phyloP scores from a whole-genome alignment of 2,797 vertebrate species.

The Malacoctenus gilli region DNA sequence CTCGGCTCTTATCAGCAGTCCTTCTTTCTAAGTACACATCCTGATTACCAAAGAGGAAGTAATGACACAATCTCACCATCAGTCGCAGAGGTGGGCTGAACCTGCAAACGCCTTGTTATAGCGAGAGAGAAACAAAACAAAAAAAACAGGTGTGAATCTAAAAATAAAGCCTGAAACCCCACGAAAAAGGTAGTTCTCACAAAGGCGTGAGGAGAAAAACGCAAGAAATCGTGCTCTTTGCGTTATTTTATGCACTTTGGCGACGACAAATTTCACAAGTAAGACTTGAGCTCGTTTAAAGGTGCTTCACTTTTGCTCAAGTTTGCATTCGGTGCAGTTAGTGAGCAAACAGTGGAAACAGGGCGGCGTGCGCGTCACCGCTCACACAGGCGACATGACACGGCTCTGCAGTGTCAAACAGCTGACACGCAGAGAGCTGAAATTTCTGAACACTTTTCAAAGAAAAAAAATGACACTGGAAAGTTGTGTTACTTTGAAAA shows the following conservation, averaged over 20 bases:
- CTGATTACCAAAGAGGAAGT: conserved; percentile 73
- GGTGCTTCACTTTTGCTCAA: background rate
- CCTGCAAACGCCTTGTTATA: too few species aligned
- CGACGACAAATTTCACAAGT: background rate
- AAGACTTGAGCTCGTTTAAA: conserved; percentile 9
- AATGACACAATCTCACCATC: conserved; percentile 58
- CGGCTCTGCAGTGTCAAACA: background rate
- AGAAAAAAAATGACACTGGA: conserved; percentile 36
- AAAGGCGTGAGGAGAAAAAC: background rate
- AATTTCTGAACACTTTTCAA: conserved; percentile 18
- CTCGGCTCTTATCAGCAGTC: conserved; percentile 60
- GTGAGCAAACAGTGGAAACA: background rate
- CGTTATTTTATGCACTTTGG: conserved; percentile 1
- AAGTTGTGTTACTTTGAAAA: conserved; percentile 5
- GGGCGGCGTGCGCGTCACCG: background rate
- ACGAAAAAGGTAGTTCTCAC: background rate
- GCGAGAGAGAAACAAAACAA: too few species aligned
- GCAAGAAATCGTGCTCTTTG: background rate
- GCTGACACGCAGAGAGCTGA: background rate
- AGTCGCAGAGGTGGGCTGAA: conserved; percentile 9
- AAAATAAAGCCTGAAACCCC: background rate
- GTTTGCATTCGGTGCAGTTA: background rate
- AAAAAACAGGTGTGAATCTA: too few species aligned
- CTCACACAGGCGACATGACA: background rate
- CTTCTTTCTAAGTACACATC: conserved; percentile 47